Conservation (phyloP, 2,888 invertebrate genomes). For the Cecidostiba fungosa region DNA sequence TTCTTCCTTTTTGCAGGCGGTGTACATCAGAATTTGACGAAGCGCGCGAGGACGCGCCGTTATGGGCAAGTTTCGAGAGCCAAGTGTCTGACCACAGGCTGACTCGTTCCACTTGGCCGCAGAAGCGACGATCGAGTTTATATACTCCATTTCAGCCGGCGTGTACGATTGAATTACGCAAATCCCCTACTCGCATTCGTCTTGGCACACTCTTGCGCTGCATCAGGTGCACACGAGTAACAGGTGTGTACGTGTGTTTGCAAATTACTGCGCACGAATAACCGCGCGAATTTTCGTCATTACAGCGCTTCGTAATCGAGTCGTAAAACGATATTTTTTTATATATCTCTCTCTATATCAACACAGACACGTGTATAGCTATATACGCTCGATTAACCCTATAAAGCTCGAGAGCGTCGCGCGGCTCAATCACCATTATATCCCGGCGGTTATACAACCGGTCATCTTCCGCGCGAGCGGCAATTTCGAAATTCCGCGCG, state of each 20-base stretch:
- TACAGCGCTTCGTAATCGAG: not conserved
- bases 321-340: not conserved
- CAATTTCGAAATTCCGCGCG: slow-evolving; percentile 15
- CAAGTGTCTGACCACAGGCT: not conserved
- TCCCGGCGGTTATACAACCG: not conserved
- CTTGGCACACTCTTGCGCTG: too few relatives aligned
- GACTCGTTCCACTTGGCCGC: not conserved
- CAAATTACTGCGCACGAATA: too few relatives aligned
- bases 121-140: not conserved
- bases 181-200: not conserved
- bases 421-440: slow-evolving; percentile 16
- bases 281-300: not conserved
- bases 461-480: not conserved
- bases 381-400: not conserved
- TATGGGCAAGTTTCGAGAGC: too few relatives aligned
- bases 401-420: not conserved
- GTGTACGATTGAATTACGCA: not conserved
- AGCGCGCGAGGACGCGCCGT: not conserved
- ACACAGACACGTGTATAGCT: not conserved
- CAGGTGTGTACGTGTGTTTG: too few relatives aligned
- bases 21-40: not conserved
- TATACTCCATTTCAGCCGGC: not conserved
- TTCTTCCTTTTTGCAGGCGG: not conserved
- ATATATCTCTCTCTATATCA: too few relatives aligned
- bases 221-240: too few relatives aligned